Percentiles rank a stretch among this genome's conserved stretches.
Evolutionary conservation across 2,888 invertebrate genomes (phyloP).

Genomic region (Stenotaenia linearis): DNA sequence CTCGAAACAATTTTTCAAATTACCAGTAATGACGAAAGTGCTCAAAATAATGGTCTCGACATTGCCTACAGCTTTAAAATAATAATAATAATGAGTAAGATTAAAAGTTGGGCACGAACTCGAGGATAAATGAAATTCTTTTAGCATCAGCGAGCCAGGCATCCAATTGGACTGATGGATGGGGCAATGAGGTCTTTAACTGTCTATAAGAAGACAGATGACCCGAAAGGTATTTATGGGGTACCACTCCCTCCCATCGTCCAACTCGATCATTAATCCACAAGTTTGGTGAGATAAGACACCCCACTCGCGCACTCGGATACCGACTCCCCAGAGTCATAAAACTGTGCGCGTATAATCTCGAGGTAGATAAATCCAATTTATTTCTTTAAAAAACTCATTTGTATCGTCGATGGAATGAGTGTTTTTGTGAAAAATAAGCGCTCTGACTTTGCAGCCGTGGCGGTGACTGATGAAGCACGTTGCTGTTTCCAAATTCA

Average conservation of each 20-base stretch:
- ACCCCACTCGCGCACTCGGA: not conserved
- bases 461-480: slow-evolving; percentile 15
- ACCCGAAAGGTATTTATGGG: not conserved
- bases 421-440: no score
- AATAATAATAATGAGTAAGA: no score
- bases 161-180: slow-evolving; percentile 15
- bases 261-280: not conserved
- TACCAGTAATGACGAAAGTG: not conserved
- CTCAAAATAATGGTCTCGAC: no score
- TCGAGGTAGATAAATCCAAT: not conserved
- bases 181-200: not conserved
- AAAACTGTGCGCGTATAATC: not conserved
- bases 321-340: not conserved
- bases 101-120: not conserved
- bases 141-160: not conserved
- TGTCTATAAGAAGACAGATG: slow-evolving; percentile 19
- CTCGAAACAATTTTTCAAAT: not conserved
- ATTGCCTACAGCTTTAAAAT: no score
- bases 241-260: not conserved
- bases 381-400: not conserved
- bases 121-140: not conserved
- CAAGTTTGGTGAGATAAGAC: slow-evolving; percentile 2
- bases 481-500: slow-evolving; percentile 7
- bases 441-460: not conserved
- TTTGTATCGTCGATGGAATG: no score